Evolutionary conservation across 2,888 invertebrate genomes (phyloP).

Genomic region (Drosophila kambysellisi): DNA sequence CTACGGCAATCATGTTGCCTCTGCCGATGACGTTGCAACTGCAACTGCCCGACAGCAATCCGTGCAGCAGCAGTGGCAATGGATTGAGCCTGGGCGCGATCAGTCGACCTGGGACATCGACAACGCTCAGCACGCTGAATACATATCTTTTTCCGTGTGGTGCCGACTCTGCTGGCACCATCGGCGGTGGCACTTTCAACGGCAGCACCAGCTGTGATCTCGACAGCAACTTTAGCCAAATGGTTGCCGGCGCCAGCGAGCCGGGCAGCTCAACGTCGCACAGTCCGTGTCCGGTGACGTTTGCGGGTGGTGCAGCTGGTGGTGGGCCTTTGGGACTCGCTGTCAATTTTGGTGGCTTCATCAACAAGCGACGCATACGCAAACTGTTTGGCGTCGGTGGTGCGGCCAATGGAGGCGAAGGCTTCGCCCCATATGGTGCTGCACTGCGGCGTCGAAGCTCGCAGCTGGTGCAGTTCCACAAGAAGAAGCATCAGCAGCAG

Average conservation of each 20-base stretch:
- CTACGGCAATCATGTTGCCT: conserved; percentile 73
- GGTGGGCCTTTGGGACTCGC: conserved; percentile 59
- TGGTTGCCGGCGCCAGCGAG: conserved; percentile 80
- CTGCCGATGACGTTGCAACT: conserved; percentile 49
- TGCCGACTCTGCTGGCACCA: conserved; percentile 77
- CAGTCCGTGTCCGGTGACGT: conserved; percentile 36
- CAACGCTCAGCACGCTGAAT: conserved; percentile 83
- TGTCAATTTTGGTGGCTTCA: conserved; percentile 68
- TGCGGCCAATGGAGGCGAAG: conserved; percentile 36
- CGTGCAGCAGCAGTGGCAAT: conserved; percentile 34
- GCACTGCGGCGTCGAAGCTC: conserved; percentile 80
- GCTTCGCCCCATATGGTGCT: conserved; percentile 58
- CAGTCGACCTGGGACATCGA: conserved; percentile 74
- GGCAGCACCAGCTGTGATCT: conserved; percentile 83
- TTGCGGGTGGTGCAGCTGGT: conserved; percentile 3
- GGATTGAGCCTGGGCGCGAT: conserved; percentile 63
- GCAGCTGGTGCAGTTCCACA: conserved; percentile 79
- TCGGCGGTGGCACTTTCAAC: conserved; percentile 75
- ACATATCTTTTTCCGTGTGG: conserved; percentile 84
- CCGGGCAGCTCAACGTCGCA: conserved; percentile 56
- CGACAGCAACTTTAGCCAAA: conserved; percentile 84
- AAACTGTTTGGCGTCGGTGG: conserved; percentile 78
- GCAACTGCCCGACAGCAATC: conserved; percentile 43
- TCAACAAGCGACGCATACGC: conserved; percentile 80
- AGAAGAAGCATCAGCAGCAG: conserved; percentile 77